phyloP scores from a whole-genome alignment of 2,888 invertebrate species.

The Phytoseiulus persimilis region DNA sequence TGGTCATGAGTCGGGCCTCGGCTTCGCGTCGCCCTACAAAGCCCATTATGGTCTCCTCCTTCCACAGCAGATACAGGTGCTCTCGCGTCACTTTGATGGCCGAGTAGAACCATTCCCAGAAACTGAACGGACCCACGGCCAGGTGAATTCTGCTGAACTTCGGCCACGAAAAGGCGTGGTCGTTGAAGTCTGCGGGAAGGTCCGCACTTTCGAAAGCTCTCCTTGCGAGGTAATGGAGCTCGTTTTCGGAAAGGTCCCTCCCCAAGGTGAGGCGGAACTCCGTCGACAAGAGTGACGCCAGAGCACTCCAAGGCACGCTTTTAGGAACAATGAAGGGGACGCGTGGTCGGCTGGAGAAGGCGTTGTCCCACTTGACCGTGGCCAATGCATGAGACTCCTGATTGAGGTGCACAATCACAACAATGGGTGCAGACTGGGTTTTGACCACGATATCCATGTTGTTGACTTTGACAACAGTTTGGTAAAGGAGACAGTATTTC shows the following conservation, averaged over 20 bases:
- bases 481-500: conserved; percentile 82
- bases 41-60: conserved; percentile 69
- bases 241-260: conserved; percentile 72
- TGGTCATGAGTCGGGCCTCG: conserved; percentile 68
- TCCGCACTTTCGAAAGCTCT: conserved; percentile 64
- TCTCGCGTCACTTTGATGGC: conserved; percentile 91
- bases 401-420: conserved; percentile 96
- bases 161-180: conserved; percentile 64
- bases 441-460: conserved; percentile 54
- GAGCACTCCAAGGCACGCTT: conserved; percentile 73
- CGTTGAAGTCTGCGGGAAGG: conserved; percentile 44
- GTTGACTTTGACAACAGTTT: conserved; percentile 82
- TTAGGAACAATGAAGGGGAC: conserved; percentile 86
- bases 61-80: conserved; percentile 81
- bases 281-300: conserved; percentile 78
- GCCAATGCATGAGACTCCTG: conserved; percentile 98
- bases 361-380: conserved; percentile 97
- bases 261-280: conserved; percentile 84
- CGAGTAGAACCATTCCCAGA: conserved; percentile 99
- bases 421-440: conserved; percentile 91
- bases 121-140: conserved; percentile 85
- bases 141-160: conserved; percentile 84
- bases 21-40: conserved; percentile 87
- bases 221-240: conserved; percentile 85
- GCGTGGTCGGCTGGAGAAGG: conserved; percentile 83